A percentile compares a stretch with the other conserved stretches of the same genome.
These are phyloP conservation scores for Smutsia gigantea DNA, from an alignment of 2,797 vertebrate species.

Conservation along the genomic window DNA sequence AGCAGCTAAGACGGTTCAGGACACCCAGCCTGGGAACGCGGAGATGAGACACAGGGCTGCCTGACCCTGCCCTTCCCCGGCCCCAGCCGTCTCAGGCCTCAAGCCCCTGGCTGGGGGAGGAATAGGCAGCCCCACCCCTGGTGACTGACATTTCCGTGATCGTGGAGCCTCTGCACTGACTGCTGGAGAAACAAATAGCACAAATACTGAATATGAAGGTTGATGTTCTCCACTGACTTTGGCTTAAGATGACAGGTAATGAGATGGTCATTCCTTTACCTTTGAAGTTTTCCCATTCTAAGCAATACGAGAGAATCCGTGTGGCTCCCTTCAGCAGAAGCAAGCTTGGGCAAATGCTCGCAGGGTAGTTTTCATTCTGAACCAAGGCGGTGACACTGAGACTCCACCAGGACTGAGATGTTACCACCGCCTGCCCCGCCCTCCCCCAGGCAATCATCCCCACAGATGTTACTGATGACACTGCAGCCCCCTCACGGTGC, in stretches of 20 bases:
- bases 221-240: slow-evolving; percentile 12
- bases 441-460: too few species aligned
- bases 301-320: background rate
- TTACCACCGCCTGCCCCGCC: accelerated
- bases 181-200: background rate
- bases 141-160: background rate
- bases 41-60: background rate
- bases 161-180: background rate
- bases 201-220: background rate
- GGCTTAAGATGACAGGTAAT: background rate
- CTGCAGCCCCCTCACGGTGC: background rate
- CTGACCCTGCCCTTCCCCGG: accelerated
- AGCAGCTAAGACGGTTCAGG: background rate
- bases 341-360: background rate
- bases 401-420: background rate
- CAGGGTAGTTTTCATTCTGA: background rate
- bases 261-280: background rate
- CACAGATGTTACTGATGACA: accelerated
- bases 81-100: too few species aligned
- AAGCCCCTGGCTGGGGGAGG: background rate
- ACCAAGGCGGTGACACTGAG: background rate
- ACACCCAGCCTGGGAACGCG: background rate
- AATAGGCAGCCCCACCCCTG: background rate
- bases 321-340: background rate
- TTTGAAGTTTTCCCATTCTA: background rate